Percentiles rank a stretch among this genome's conserved stretches.
Evolutionary conservation across 2,888 invertebrate species (phyloP).

Genomic region (Brachypalpus laphriformis): DNA sequence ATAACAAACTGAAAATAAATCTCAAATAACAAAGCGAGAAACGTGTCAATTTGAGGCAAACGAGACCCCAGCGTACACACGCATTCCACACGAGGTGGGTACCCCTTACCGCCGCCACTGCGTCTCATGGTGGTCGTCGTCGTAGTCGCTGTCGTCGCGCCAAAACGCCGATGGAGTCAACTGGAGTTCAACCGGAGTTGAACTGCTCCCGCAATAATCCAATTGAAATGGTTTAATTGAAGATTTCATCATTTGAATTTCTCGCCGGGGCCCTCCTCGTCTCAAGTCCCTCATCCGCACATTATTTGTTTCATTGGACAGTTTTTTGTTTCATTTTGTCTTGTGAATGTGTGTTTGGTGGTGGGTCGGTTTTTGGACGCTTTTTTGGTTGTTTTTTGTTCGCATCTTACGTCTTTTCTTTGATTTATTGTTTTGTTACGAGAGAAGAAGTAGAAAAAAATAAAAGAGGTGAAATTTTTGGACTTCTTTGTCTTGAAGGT

Average conservation of each 20-base stretch:
- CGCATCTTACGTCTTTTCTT: slow-evolving; percentile 62
- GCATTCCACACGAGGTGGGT: slow-evolving; percentile 53
- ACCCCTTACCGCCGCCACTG: not conserved
- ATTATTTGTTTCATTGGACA: slow-evolving; percentile 51
- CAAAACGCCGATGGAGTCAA: slow-evolving; percentile 58
- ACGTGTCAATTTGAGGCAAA: slow-evolving; percentile 69
- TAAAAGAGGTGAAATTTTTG: slow-evolving; percentile 70
- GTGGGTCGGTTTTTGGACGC: not conserved
- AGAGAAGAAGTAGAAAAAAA: slow-evolving; percentile 16
- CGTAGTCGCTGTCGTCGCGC: not conserved
- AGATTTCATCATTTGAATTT: slow-evolving; percentile 74
- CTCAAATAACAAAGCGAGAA: slow-evolving; percentile 66
- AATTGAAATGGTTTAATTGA: slow-evolving; percentile 74
- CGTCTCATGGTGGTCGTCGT: not conserved
- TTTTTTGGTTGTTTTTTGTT: slow-evolving; percentile 37
- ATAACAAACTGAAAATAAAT: slow-evolving; percentile 58
- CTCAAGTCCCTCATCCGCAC: not conserved
- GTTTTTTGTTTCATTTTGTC: slow-evolving; percentile 34
- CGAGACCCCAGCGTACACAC: slow-evolving; percentile 55
- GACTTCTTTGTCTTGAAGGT: slow-evolving; percentile 57
- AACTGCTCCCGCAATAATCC: slow-evolving; percentile 74
- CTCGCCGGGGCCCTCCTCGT: not conserved
- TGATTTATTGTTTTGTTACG: slow-evolving; percentile 69
- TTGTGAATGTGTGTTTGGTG: not conserved
- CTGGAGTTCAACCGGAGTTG: slow-evolving; percentile 72